Evolutionary conservation across 2,888 invertebrate species (phyloP).

Genomic region (Acronicta alni): DNA sequence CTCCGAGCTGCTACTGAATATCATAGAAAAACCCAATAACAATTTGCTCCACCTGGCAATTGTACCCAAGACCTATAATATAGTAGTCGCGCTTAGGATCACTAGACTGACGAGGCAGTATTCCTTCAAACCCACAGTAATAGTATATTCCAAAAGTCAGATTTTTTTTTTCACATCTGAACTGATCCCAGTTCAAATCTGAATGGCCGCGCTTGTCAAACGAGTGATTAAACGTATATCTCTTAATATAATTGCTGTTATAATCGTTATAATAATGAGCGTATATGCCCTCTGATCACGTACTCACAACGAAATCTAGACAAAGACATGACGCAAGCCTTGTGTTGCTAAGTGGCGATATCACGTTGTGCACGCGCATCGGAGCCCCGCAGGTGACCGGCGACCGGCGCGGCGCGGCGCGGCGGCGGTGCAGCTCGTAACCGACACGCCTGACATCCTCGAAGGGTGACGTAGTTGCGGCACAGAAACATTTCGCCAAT

Average conservation of each 20-base stretch:
- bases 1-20: too few relatives aligned
- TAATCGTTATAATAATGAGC: constrained; percentile 16
- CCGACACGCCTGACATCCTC: constrained; percentile 6
- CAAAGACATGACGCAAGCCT: constrained; percentile 57
- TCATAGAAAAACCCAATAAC: too few relatives aligned
- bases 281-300: constrained; percentile 35
- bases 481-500: neutral
- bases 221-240: neutral
- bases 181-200: too few relatives aligned
- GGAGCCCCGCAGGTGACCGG: constrained; percentile 11
- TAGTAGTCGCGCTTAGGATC: too few relatives aligned
- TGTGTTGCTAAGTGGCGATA: constrained; percentile 47
- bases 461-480: neutral
- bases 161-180: too few relatives aligned
- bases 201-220: neutral
- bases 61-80: too few relatives aligned
- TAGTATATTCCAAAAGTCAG: too few relatives aligned
- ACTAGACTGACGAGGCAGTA: too few relatives aligned
- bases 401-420: neutral
- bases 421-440: neutral
- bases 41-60: too few relatives aligned
- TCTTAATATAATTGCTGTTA: constrained; percentile 15
- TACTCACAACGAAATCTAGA: constrained; percentile 33
- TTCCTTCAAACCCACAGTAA: too few relatives aligned
- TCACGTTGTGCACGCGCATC: constrained; percentile 40